These are phyloP conservation scores for Alaudala cheleensis DNA, from an alignment of 2,113 vertebrate genomes.

Conservation along the genomic window DNA sequence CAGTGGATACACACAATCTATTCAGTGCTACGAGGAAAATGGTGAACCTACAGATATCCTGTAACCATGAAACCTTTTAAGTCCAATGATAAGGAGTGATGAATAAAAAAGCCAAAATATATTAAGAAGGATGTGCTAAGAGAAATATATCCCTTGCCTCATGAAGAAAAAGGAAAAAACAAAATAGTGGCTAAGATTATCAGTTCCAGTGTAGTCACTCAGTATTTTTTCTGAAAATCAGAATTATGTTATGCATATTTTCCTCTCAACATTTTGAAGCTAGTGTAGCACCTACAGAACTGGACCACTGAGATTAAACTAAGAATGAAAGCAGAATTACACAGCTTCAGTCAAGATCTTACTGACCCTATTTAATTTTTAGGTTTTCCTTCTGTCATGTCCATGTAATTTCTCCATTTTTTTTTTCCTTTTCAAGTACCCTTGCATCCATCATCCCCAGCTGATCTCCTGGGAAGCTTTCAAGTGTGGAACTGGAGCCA, in stretches of 20 bases:
- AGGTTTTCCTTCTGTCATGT: not conserved
- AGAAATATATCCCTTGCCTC: not conserved
- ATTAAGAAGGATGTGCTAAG: not conserved
- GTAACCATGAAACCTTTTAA: not conserved
- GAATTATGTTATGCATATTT: not conserved
- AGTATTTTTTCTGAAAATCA: not conserved
- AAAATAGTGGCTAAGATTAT: not conserved
- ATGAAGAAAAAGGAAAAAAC: not conserved
- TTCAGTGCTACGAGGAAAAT: not conserved
- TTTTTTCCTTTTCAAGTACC: not conserved
- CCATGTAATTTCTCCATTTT: not conserved
- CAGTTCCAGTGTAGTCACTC: not conserved
- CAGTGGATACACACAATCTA: not conserved
- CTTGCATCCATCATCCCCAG: not conserved
- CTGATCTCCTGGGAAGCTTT: not conserved
- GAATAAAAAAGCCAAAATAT: not conserved
- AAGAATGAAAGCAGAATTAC: not conserved
- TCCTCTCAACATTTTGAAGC: not conserved
- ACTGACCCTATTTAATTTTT: not conserved
- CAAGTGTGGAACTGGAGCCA: not conserved
- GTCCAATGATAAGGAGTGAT: not conserved
- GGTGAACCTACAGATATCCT: not conserved
- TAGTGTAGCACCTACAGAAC: not conserved
- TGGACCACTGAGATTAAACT: not conserved
- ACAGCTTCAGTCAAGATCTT: not conserved